Base-by-base conservation (phyloP, 2,797 vertebrate genomes). In the Peromyscus nudipes region DNA sequence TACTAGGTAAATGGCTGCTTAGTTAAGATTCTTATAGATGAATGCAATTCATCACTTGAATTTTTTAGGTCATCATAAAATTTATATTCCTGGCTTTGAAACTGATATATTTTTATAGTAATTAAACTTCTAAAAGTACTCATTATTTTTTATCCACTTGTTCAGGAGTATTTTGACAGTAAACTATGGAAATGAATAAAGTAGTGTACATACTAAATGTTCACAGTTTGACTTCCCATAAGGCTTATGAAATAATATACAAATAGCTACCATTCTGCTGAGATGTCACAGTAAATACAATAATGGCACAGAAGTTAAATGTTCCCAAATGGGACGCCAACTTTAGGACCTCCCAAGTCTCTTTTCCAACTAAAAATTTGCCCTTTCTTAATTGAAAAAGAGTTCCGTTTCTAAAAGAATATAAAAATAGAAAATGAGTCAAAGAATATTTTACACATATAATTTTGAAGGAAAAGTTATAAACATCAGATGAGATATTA, bases 351-450 rank as follows among this genome's bases (percentile, higher is more conserved):
- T 83, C 64, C 94, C 96, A 88, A 76, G 89, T 94, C 82, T 95
- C 92, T 96, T 95, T 90, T 82, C 52, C 93, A 96, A 94, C 37
- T 82, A 97, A 98, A 97, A 94, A 55, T 91, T 91, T 82, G 16
- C 79, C 49, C 71, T 83, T 64, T 96, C 95, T 96, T 96, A 93
- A 76, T 81, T 97, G 87, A 94, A 97, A 97, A 96, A 96, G 92
- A 96, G 81, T 79, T 95, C 43, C 57, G 80, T 96, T 97, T 98
- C 95, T 96, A 93, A 98, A 98, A 96, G 94, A 97, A 97, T 98
- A 96, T 96, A 97, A 98, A 97, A 97, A 97, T 97, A 98, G 96
- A 98, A 97, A 93, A 96, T 94, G 88, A 98, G 55, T 92, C 88
- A 96, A 96, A 87, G 95, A 96, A 95, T 11, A 76, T 95, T 76